Evolutionary conservation across 2,888 invertebrate species (phyloP).

Genomic region (Drosophila differens): DNA sequence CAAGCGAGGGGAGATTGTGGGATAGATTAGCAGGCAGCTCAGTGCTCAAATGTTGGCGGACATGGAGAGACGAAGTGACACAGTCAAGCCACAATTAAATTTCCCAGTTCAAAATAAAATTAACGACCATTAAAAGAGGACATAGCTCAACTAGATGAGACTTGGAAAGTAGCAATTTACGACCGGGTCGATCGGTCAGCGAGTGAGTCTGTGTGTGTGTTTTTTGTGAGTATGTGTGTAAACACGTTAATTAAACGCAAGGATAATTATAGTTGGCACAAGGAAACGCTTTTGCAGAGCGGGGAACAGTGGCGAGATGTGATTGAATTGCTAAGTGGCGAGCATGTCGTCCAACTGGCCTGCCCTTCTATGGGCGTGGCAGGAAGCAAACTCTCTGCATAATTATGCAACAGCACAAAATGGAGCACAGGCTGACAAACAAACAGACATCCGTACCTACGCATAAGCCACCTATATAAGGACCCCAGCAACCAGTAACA

Average conservation of each 20-base stretch:
- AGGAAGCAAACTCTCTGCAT: slow-evolving; percentile 53
- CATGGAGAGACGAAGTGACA: background rate
- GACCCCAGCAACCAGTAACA: slow-evolving; percentile 6
- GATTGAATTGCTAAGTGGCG: slow-evolving; percentile 65
- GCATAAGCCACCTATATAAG: slow-evolving; percentile 1
- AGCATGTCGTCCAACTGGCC: slow-evolving; percentile 24
- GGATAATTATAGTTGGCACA: slow-evolving; percentile 67
- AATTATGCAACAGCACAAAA: slow-evolving; percentile 64
- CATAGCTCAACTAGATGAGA: slow-evolving; percentile 34
- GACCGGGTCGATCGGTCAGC: slow-evolving; percentile 64
- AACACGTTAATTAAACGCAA: slow-evolving; percentile 73
- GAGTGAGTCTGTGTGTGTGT: slow-evolving; percentile 20
- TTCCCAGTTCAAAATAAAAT: slow-evolving; percentile 63
- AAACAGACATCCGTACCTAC: background rate
- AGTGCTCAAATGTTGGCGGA: background rate
- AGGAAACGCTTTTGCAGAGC: slow-evolving; percentile 34
- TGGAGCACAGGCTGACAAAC: slow-evolving; percentile 40
- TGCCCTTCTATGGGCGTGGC: slow-evolving; percentile 37
- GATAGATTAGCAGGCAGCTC: slow-evolving; percentile 7
- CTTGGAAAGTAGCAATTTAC: slow-evolving; percentile 42
- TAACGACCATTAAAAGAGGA: slow-evolving; percentile 62
- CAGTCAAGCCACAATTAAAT: slow-evolving; percentile 67
- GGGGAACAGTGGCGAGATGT: slow-evolving; percentile 43
- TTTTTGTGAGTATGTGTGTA: slow-evolving; percentile 33
- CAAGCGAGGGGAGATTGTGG: background rate